Conservation (phyloP, 35 echinoderm and acorn worm genomes). For the Eucidaris tribuloides region DNA sequence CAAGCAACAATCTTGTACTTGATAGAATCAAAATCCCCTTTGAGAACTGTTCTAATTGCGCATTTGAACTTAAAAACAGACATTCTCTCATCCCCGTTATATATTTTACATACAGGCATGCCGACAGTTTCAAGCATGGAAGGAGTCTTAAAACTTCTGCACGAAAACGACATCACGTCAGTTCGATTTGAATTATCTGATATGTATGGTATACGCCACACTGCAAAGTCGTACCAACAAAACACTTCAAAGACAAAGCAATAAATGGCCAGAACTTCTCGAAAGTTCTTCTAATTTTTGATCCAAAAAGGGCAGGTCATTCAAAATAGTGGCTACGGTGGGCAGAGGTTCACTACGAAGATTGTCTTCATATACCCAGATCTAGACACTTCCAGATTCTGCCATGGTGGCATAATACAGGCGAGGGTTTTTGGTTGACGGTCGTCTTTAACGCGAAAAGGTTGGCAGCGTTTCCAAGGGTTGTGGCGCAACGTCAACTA, state of each 20-base stretch:
- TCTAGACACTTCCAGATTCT: conserved; percentile 57
- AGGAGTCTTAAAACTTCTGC: neutral
- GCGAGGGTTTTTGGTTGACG: conserved; percentile 31
- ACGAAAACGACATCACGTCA: conserved; percentile 9
- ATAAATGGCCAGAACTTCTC: conserved; percentile 28
- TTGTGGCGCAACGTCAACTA: conserved; percentile 50
- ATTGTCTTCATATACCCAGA: conserved; percentile 41
- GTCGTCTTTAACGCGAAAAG: conserved; percentile 12
- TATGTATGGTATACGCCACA: conserved; percentile 54
- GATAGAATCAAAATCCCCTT: too few relatives aligned
- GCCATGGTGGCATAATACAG: conserved; percentile 54
- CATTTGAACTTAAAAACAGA: too few relatives aligned
- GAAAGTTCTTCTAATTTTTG: conserved; percentile 20
- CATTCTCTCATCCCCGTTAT: too few relatives aligned
- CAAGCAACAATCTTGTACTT: too few relatives aligned
- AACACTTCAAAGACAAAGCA: conserved; percentile 34
- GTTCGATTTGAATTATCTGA: conserved; percentile 60
- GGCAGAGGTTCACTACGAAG: conserved; percentile 36
- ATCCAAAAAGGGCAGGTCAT: neutral
- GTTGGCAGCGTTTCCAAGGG: conserved; percentile 18
- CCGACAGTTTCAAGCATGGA: too few relatives aligned
- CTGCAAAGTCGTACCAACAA: conserved; percentile 23
- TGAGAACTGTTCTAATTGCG: too few relatives aligned
- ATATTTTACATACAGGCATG: too few relatives aligned
- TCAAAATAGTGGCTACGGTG: neutral